Evolutionary conservation across 2,888 invertebrate genomes (phyloP).

Genomic region (Platycheirus rosarum): DNA sequence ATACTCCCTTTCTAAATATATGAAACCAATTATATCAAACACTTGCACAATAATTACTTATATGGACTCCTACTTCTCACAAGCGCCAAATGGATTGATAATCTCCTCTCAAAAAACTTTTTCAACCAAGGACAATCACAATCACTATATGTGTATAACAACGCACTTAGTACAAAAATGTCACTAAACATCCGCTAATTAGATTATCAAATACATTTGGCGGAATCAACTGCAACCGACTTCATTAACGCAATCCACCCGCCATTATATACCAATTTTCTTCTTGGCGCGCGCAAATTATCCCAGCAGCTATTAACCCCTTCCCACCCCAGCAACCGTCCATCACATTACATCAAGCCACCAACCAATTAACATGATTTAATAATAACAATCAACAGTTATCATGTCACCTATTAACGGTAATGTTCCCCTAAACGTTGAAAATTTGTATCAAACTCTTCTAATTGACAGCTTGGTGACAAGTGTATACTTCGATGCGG

Average conservation of each 20-base stretch:
- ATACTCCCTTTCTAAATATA: too few species aligned
- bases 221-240: conserved; percentile 45
- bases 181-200: conserved; percentile 68
- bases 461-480: conserved; percentile 69
- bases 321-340: neutral
- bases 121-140: too few species aligned
- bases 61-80: too few species aligned
- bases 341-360: conserved; percentile 12
- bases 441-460: conserved; percentile 60
- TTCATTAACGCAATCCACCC: conserved; percentile 30
- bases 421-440: conserved; percentile 70
- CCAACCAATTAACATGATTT: conserved; percentile 65
- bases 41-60: too few species aligned
- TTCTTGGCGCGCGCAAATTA: conserved; percentile 54
- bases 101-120: too few species aligned
- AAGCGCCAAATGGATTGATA: too few species aligned
- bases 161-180: too few species aligned
- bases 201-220: conserved; percentile 61
- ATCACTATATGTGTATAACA: conserved; percentile 2
- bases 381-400: conserved; percentile 73
- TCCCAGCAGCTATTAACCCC: neutral
- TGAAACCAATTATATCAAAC: too few species aligned
- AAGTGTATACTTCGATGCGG: conserved; percentile 42
- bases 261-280: conserved; percentile 27
- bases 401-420: conserved; percentile 73